Evolutionary conservation across 2,888 invertebrate species (phyloP).

Genomic region (Ophion ellenae): DNA sequence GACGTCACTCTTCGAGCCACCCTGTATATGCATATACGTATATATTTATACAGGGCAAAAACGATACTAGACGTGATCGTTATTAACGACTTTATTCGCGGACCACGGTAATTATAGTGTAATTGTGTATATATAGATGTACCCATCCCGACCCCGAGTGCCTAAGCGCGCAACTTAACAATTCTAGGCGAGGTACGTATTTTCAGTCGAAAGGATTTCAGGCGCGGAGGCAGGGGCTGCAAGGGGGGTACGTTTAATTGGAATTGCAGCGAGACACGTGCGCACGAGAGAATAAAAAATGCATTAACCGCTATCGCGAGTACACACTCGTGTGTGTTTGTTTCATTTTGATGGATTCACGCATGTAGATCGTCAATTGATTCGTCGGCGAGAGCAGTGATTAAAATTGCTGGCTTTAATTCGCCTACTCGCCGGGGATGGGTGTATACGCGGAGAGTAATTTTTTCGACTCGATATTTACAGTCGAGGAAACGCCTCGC

Average conservation of each 20-base stretch:
- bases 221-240: neutral
- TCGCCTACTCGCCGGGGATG: neutral
- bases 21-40: neutral
- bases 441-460: neutral
- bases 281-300: neutral
- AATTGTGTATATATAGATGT: constrained; percentile 32
- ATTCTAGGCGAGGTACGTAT: constrained; percentile 5
- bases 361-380: neutral
- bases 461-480: neutral
- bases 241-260: constrained; percentile 7
- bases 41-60: constrained; percentile 40
- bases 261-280: neutral
- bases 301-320: neutral
- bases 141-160: constrained; percentile 6
- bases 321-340: neutral
- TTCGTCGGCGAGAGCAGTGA: neutral
- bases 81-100: constrained; percentile 75
- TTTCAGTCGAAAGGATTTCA: constrained; percentile 8
- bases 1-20: too few relatives aligned
- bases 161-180: constrained; percentile 13
- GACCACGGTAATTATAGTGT: constrained; percentile 72
- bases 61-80: constrained; percentile 64
- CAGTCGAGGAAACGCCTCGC: neutral
- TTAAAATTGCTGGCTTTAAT: neutral
- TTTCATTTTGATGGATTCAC: too few relatives aligned